These are phyloP conservation scores for Coregonus ussuriensis DNA, from an alignment of 2,797 vertebrate species.

Conservation along the genomic window DNA sequence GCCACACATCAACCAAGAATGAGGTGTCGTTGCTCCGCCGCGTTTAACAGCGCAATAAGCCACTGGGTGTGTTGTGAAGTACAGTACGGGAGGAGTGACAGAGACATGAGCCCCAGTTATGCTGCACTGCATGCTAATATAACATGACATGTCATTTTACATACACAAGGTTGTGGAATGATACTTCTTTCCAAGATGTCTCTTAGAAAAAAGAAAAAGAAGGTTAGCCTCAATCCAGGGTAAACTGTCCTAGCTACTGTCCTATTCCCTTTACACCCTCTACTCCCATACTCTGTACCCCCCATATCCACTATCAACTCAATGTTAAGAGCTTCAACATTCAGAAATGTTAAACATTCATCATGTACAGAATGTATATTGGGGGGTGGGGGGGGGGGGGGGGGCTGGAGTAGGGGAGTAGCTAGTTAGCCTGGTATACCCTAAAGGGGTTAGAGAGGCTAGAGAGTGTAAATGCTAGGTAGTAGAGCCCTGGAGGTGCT, in stretches of 20 bases:
- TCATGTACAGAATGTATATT: neutral
- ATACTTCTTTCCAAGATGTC: too few relatives aligned
- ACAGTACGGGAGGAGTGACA: too few relatives aligned
- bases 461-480: neutral
- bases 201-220: too few relatives aligned
- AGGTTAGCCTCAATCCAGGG: neutral
- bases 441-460: neutral
- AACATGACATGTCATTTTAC: neutral
- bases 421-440: neutral
- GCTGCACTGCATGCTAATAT: too few relatives aligned
- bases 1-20: conserved; percentile 2
- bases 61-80: neutral
- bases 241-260: neutral
- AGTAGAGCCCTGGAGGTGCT: neutral
- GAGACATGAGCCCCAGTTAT: too few relatives aligned
- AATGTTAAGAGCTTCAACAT: neutral
- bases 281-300: too few relatives aligned
- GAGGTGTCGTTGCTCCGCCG: neutral
- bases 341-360: neutral
- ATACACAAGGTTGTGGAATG: too few relatives aligned
- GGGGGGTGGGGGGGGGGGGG: too few relatives aligned
- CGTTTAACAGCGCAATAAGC: neutral
- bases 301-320: neutral
- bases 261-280: too few relatives aligned
- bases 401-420: neutral